Evolutionary conservation across 2,888 invertebrate species (phyloP), one percentile per base, ranked within the genome.

Genomic region (Osedax frankpressi): DNA sequence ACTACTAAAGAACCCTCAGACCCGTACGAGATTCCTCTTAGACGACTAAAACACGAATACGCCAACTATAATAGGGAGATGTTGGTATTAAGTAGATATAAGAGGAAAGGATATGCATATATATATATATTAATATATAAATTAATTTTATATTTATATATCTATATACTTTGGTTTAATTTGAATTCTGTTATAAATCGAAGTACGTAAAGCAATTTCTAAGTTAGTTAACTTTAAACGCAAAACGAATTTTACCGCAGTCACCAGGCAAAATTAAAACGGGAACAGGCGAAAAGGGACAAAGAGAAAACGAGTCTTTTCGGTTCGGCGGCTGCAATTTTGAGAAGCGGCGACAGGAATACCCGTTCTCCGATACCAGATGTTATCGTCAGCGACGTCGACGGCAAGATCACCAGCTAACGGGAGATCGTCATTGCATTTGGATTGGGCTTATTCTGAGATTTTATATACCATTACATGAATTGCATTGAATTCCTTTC

Each of bases 31-130:
- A 30, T 69, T 25, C 69, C 69, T 11, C 69, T 69, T 27, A 28
- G 69, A 6, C 69, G 69, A 69, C 28, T 69, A 25, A 69, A 28
- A 69, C 69, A 69, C 69, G 69, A 69, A n/a, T 69, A 69, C 69
- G 30, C 25, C 3, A 69, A 28, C 19, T 69, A 69, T 30, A 69
- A 69, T 30, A 14, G 69, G 30, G 69, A 69, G 29, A 28, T 29
- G 69, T 69, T 44, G 19, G 44, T 44, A 44, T 44, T 19, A 44
- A 11, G 44, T 44, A 19, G 6, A n/a, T n/a, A n/a, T n/a, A n/a
- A n/a, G n/a, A n/a, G n/a, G n/a, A n/a, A n/a, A n/a, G n/a, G n/a
- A n/a, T n/a, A n/a, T n/a, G n/a, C n/a, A n/a, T n/a, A n/a, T n/a
- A n/a, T n/a, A n/a, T n/a, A n/a, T n/a, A n/a, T n/a, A n/a, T n/a